Evolutionary conservation across 2,113 vertebrate species (phyloP).

Genomic region (Ameiurus melas): DNA sequence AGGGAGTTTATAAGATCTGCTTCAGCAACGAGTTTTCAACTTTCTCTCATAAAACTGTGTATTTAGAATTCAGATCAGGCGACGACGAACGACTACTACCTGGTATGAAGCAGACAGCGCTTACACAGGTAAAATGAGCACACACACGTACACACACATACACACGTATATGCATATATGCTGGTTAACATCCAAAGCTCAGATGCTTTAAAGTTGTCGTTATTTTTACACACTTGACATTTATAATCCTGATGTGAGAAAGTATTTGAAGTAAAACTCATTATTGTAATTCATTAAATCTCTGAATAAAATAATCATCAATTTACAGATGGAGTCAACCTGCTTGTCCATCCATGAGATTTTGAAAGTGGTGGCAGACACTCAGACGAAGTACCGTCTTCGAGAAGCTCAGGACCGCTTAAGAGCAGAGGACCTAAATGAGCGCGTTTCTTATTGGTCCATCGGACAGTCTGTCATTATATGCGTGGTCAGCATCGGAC

Average conservation of each 20-base stretch:
- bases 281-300: constrained; percentile 14
- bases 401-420: constrained; percentile 83
- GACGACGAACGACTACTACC: constrained; percentile 78
- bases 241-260: not conserved
- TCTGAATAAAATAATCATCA: not conserved
- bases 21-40: constrained; percentile 95
- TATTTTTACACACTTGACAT: not conserved
- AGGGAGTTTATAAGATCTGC: constrained; percentile 84
- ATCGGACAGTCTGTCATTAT: constrained; percentile 80
- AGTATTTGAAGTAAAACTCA: not conserved
- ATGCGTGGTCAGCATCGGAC: constrained; percentile 82
- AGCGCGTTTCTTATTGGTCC: constrained; percentile 83
- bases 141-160: not conserved
- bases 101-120: constrained; percentile 73
- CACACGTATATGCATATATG: not conserved
- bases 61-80: constrained; percentile 84
- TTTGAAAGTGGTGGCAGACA: constrained; percentile 79
- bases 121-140: constrained; percentile 81
- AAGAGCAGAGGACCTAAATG: constrained; percentile 79
- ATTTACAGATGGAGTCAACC: constrained; percentile 83
- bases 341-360: constrained; percentile 85
- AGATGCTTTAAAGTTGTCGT: not conserved
- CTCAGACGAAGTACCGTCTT: constrained; percentile 84
- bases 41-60: constrained; percentile 85
- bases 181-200: not conserved